phyloP scores from a whole-genome alignment of 2,113 vertebrate genomes.

The Carettochelys insculpta region DNA sequence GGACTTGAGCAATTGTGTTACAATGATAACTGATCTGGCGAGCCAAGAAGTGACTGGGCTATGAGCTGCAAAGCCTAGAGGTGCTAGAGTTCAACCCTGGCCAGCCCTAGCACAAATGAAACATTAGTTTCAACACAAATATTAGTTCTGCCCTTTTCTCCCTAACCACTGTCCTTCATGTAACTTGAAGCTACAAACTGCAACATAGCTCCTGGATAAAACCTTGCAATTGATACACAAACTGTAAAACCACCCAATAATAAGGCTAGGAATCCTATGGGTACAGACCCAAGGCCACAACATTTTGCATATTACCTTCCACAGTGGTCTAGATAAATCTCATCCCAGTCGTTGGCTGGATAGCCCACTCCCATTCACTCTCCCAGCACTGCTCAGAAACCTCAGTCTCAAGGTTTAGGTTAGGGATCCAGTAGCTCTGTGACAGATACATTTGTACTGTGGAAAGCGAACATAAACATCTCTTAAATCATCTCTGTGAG shows the following conservation, averaged over 20 bases:
- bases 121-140: not conserved
- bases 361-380: not conserved
- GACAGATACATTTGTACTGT: not conserved
- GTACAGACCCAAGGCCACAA: not conserved
- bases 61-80: no score
- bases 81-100: no score
- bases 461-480: not conserved
- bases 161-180: not conserved
- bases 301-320: not conserved
- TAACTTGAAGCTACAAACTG: not conserved
- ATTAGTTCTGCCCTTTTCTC: not conserved
- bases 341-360: not conserved
- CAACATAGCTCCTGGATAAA: not conserved
- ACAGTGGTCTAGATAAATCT: not conserved
- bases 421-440: not conserved
- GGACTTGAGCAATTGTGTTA: no score
- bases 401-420: not conserved
- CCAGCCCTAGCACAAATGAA: no score
- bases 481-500: not conserved
- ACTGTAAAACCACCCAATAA: not conserved
- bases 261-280: not conserved
- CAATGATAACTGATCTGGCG: no score
- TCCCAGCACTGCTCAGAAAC: not conserved
- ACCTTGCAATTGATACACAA: not conserved
- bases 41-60: no score